phyloP scores from a whole-genome alignment of 2,888 invertebrate genomes.

The Netelia fuscicornis region DNA sequence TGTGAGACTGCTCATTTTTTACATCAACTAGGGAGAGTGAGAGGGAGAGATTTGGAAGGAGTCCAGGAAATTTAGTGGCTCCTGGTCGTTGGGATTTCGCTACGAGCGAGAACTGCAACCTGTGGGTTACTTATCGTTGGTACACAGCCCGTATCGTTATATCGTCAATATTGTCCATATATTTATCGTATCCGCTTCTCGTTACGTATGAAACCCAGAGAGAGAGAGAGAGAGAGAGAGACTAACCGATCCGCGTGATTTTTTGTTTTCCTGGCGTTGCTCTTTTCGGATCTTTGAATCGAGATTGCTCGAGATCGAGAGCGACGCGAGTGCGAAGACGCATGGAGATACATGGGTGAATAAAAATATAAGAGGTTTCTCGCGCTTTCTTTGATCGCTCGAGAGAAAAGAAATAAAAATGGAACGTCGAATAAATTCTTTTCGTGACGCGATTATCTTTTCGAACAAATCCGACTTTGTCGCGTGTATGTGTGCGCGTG shows the following conservation, averaged over 20 bases:
- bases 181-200: neutral
- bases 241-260: neutral
- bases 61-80: slow-evolving; percentile 61
- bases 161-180: neutral
- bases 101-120: slow-evolving; percentile 73
- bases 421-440: neutral
- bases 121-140: slow-evolving; percentile 71
- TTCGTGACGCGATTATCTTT: slow-evolving; percentile 29
- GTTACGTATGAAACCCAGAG: neutral
- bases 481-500: neutral
- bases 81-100: slow-evolving; percentile 22
- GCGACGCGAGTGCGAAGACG: neutral
- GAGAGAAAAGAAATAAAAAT: neutral
- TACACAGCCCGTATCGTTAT: slow-evolving; percentile 3
- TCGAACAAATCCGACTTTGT: slow-evolving; percentile 33
- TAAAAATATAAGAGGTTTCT: slow-evolving; percentile 6
- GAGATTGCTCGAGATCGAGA: neutral
- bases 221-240: no score
- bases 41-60: slow-evolving; percentile 46
- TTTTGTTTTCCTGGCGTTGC: neutral
- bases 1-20: no score
- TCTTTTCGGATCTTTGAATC: neutral
- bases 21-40: neutral
- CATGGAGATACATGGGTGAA: neutral
- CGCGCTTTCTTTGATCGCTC: neutral